These are phyloP conservation scores for Lordiphosa clarofinis DNA, from an alignment of 1,140 invertebrate genomes.

Conservation along the genomic window DNA sequence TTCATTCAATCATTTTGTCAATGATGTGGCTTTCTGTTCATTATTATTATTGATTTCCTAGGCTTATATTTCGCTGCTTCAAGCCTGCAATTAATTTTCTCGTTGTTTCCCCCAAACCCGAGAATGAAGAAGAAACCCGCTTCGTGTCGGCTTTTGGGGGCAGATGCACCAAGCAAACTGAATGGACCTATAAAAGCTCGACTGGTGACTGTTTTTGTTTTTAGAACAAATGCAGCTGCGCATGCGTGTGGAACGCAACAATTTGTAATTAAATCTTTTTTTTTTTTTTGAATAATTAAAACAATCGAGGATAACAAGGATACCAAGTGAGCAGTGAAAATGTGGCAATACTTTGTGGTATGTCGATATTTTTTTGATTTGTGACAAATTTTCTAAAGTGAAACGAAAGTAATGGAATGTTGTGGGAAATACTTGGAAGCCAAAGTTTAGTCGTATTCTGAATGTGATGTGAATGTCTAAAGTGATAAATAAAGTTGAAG, in stretches of 20 bases:
- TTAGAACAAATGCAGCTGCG: conserved; percentile 69
- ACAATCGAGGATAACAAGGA: conserved; percentile 13
- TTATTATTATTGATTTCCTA: conserved; percentile 77
- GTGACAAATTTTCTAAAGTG: not conserved
- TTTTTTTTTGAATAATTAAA: conserved; percentile 17
- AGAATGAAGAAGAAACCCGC: conserved; percentile 19
- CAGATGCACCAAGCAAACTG: conserved; percentile 18
- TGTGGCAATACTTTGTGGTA: conserved; percentile 59
- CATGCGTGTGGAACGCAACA: conserved; percentile 33
- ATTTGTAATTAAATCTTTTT: not conserved
- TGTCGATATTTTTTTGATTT: too few relatives aligned
- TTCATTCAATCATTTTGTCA: conserved; percentile 77
- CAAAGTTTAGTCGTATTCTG: too few relatives aligned
- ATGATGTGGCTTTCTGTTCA: conserved; percentile 63
- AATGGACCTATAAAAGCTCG: conserved; percentile 59
- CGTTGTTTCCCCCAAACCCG: conserved; percentile 27
- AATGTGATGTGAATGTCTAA: too few relatives aligned
- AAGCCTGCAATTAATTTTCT: conserved; percentile 73
- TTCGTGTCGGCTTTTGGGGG: conserved; percentile 36
- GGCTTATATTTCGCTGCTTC: conserved; percentile 60
- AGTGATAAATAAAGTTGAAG: too few relatives aligned
- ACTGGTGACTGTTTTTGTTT: conserved; percentile 41
- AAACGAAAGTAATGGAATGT: not conserved
- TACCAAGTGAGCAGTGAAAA: conserved; percentile 20
- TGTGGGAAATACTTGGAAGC: too few relatives aligned